Percentiles rank a stretch among this genome's conserved stretches.
phyloP scores from a whole-genome alignment of 2,113 vertebrate species.

The Trematocara zebra region DNA sequence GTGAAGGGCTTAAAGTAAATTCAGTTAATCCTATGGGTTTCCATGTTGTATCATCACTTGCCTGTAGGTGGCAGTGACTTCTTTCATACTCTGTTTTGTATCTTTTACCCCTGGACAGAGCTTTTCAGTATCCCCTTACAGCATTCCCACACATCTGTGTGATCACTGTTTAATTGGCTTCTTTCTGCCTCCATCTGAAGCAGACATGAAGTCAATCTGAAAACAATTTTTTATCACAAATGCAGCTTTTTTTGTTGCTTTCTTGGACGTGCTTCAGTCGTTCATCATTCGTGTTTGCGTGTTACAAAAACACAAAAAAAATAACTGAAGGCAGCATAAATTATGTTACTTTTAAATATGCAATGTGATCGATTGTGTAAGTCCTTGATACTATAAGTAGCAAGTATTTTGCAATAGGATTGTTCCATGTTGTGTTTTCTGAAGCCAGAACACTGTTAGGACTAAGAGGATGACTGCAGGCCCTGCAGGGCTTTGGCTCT shows the following conservation, averaged over 20 bases:
- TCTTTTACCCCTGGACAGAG: not conserved
- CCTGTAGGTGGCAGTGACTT: constrained; percentile 61
- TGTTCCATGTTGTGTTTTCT: constrained; percentile 4
- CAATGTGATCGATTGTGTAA: not conserved
- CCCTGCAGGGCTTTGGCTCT: constrained; percentile 26
- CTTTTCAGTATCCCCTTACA: not conserved
- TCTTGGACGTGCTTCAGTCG: not conserved
- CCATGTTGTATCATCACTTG: not conserved
- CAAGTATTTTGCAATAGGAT: not conserved
- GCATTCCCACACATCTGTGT: not conserved
- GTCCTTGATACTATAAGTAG: not conserved
- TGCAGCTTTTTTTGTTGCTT: not conserved
- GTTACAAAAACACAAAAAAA: not conserved
- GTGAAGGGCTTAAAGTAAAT: not conserved
- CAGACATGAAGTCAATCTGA: not conserved
- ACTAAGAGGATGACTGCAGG: not conserved
- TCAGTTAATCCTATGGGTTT: not conserved
- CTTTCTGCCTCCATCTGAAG: not conserved
- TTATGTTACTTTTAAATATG: not conserved
- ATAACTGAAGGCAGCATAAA: not conserved
- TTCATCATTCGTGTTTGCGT: not conserved
- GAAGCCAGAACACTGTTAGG: constrained; percentile 21
- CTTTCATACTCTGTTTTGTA: constrained; percentile 5
- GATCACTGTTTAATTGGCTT: not conserved
- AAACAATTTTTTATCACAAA: not conserved